These are phyloP conservation scores for Thunnus thynnus DNA, from an alignment of 2,113 vertebrate species.

Conservation along the genomic window DNA sequence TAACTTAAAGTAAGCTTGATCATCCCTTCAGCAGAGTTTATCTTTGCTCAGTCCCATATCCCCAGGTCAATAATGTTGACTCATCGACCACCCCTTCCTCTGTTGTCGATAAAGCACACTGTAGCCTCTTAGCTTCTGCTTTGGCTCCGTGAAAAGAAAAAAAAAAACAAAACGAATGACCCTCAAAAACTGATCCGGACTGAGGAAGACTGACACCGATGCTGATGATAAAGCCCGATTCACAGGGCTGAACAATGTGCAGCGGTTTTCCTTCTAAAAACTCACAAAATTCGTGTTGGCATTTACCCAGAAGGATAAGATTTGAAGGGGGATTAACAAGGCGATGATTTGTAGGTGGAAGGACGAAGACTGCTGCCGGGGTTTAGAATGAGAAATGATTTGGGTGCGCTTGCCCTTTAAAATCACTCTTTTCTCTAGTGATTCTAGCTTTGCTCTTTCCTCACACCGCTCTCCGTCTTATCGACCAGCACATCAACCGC, in stretches of 20 bases:
- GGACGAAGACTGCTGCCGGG: conserved; percentile 28
- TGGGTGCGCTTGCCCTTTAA: conserved; percentile 54
- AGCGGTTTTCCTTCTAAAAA: conserved; percentile 21
- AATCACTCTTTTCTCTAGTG: conserved; percentile 33
- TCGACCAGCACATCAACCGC: conserved; percentile 68
- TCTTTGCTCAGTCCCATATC: conserved; percentile 63
- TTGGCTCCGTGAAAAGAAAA: conserved; percentile 32
- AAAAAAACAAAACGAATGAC: conserved; percentile 59
- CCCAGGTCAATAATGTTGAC: conserved; percentile 76
- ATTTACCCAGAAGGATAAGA: conserved; percentile 53
- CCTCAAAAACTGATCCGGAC: conserved; percentile 41
- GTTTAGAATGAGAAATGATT: conserved; percentile 52
- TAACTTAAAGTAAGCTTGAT: conserved; percentile 70
- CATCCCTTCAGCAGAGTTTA: conserved; percentile 73
- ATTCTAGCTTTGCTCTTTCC: conserved; percentile 44
- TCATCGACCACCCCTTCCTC: conserved; percentile 57
- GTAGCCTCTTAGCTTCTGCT: conserved; percentile 63
- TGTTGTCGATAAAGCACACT: conserved; percentile 65
- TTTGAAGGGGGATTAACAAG: conserved; percentile 62
- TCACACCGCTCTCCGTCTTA: conserved; percentile 62
- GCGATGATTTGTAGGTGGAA: conserved; percentile 56
- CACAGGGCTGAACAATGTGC: not conserved
- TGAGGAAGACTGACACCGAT: conserved; percentile 28
- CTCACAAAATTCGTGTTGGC: conserved; percentile 40
- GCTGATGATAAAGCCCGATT: conserved; percentile 27